These are phyloP conservation scores for Drosophila kikkawai DNA, from an alignment of 1,140 invertebrate genomes.

Conservation along the genomic window DNA sequence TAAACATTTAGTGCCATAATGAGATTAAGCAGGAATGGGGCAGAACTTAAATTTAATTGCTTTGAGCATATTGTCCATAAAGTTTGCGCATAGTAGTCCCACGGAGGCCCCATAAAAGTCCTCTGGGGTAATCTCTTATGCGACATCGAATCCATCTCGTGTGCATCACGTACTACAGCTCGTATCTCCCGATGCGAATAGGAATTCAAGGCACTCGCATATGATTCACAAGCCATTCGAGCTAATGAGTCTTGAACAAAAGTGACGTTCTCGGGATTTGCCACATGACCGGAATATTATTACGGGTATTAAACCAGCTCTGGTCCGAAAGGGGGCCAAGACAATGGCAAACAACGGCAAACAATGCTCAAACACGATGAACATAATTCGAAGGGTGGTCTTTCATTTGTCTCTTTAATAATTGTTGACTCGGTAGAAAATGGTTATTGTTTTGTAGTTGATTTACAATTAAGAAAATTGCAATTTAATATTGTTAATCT, in stretches of 20 bases:
- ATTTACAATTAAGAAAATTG: background rate
- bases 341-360: background rate
- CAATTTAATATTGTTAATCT: background rate
- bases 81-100: background rate
- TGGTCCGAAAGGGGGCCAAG: background rate
- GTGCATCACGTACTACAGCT: slow-evolving; percentile 21
- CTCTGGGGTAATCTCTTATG: background rate
- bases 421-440: background rate
- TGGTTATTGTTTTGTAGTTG: background rate
- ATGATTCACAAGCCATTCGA: slow-evolving; percentile 26
- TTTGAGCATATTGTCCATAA: slow-evolving; percentile 1
- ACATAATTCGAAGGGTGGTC: background rate
- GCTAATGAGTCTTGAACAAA: slow-evolving; percentile 29
- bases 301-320: background rate
- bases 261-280: slow-evolving; percentile 20
- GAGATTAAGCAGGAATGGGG: slow-evolving; percentile 23
- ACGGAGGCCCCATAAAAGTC: background rate
- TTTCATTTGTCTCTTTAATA: background rate
- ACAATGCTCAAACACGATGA: background rate
- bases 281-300: slow-evolving; percentile 37
- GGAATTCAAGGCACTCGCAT: slow-evolving; percentile 27
- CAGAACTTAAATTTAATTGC: slow-evolving; percentile 37
- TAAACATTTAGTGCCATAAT: slow-evolving; percentile 38
- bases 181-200: slow-evolving; percentile 10
- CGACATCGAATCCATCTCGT: slow-evolving; percentile 20